Evolutionary conservation across 2,797 vertebrate species (phyloP).

Genomic region (Anabas testudineus): DNA sequence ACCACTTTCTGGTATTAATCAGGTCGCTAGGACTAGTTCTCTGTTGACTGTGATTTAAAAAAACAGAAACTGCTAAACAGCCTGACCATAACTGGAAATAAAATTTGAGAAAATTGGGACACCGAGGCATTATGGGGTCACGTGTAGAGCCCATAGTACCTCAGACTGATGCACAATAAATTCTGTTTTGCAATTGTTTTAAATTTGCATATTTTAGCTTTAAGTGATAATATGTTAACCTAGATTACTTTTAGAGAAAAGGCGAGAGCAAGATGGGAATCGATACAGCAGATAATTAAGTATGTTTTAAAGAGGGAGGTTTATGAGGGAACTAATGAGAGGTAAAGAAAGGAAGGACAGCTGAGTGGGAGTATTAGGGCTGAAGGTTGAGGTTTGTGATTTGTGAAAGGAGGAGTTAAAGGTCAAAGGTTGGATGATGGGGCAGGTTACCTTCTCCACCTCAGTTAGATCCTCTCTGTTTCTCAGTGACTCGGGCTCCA

Average conservation of each 20-base stretch:
- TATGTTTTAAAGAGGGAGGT: conserved; percentile 36
- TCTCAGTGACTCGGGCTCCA: conserved; percentile 95
- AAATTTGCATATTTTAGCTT: neutral
- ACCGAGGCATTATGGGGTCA: conserved; percentile 7
- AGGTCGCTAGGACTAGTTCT: conserved; percentile 5
- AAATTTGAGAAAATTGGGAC: conserved; percentile 20
- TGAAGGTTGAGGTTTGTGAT: conserved; percentile 56
- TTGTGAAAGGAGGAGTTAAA: conserved; percentile 61
- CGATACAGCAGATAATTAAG: conserved; percentile 42
- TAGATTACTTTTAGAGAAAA: conserved; percentile 14
- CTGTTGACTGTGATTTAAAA: neutral
- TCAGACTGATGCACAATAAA: neutral
- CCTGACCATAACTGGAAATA: neutral
- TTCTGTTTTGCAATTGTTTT: conserved; percentile 28
- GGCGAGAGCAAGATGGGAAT: conserved; percentile 22
- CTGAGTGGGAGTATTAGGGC: conserved; percentile 44
- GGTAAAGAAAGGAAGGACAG: conserved; percentile 54
- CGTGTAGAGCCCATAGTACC: neutral
- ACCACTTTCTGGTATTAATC: neutral
- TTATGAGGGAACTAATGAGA: conserved; percentile 50
- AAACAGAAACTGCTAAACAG: conserved; percentile 15
- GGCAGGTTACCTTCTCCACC: conserved; percentile 96
- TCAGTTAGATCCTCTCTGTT: conserved; percentile 97
- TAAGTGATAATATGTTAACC: conserved; percentile 14
- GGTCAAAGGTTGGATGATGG: conserved; percentile 62